Percentiles rank a stretch among this genome's conserved stretches.
Evolutionary conservation across 2,113 vertebrate genomes (phyloP).

Genomic region (Nansenia antarctica): DNA sequence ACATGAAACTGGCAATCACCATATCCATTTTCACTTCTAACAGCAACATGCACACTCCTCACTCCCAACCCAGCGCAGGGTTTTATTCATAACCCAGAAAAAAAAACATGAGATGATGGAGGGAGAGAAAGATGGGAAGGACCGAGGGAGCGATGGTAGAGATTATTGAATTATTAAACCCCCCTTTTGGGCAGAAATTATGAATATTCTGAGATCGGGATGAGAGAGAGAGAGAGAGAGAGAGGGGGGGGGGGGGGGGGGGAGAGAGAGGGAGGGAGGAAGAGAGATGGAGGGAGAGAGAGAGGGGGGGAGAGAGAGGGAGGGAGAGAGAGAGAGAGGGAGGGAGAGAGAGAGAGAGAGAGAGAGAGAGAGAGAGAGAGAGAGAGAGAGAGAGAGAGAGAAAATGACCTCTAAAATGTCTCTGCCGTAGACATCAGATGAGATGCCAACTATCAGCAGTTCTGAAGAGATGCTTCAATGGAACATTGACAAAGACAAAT

Average conservation of each 20-base stretch:
- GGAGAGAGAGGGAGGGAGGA: neutral
- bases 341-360: neutral
- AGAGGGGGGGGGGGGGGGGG: no score
- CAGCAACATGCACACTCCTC: neutral
- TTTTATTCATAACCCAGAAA: neutral
- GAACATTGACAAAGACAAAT: conserved; percentile 21
- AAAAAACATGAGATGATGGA: neutral
- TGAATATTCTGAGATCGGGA: conserved; percentile 7
- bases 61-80: neutral
- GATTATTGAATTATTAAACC: conserved; percentile 20
- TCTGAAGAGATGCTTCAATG: conserved; percentile 3
- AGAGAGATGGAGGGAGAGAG: neutral
- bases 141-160: conserved; percentile 5
- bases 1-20: no score
- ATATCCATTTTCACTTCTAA: neutral
- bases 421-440: conserved; percentile 1
- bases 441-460: neutral
- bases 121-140: conserved; percentile 1
- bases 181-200: neutral
- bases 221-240: neutral
- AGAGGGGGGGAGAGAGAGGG: neutral
- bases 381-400: neutral
- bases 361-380: neutral
- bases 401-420: conserved; percentile 10
- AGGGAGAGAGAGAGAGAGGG: neutral